Conservation (phyloP, 2,113 vertebrate genomes). For the Rhadina sibilatrix region DNA sequence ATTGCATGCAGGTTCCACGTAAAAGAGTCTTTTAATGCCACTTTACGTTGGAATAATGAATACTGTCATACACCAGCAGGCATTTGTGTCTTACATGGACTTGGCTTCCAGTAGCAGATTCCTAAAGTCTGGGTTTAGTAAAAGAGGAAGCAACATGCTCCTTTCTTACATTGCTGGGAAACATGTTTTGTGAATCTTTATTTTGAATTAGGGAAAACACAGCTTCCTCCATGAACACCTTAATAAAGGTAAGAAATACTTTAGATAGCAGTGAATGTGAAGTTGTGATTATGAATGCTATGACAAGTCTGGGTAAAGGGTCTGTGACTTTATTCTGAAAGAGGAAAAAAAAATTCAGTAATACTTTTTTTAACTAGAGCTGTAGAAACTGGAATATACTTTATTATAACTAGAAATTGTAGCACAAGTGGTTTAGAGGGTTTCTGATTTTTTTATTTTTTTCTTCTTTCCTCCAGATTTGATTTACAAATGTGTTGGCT, state of each 20-base stretch:
- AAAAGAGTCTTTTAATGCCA: background rate
- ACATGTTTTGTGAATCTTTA: background rate
- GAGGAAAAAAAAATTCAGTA: background rate
- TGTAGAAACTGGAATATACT: background rate
- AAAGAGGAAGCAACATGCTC: background rate
- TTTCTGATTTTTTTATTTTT: accelerated
- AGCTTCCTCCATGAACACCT: background rate
- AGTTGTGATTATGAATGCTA: background rate
- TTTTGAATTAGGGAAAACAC: background rate
- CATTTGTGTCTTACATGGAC: background rate
- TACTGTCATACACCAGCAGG: background rate
- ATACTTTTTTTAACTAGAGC: background rate
- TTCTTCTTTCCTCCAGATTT: background rate
- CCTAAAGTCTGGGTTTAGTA: background rate
- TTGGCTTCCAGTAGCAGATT: background rate
- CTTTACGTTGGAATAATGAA: background rate
- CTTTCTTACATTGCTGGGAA: background rate
- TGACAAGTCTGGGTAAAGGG: background rate
- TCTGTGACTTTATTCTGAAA: background rate
- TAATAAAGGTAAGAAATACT: background rate
- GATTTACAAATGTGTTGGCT: background rate
- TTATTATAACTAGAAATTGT: background rate
- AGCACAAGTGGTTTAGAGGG: background rate
- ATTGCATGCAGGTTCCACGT: background rate
- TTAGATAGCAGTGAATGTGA: background rate